Evolutionary conservation across 2,888 invertebrate species (phyloP), one percentile per base, ranked within the genome.

Genomic region (Timema cristinae): DNA sequence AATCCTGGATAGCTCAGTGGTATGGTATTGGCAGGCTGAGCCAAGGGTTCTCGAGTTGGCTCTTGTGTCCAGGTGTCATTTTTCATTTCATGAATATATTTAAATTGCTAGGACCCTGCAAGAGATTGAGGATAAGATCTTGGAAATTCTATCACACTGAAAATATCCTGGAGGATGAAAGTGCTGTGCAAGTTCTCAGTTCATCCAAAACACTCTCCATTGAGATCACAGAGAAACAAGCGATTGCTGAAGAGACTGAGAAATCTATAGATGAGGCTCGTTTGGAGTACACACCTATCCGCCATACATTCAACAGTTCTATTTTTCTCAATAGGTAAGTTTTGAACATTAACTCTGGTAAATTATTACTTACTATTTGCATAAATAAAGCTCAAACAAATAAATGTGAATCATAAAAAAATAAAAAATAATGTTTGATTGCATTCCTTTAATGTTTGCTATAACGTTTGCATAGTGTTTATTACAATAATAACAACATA

Each of bases 161-260:
- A 77, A 92, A 92, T 80, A 91, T 94, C 77, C 83, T 97, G 69
- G 97, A 97, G 82, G 95, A 97, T 80, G 97, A 97, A 82, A 93
- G 91, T 63, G 96, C 95, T 47, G 94, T 97, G 7, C 85, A 91
- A 83, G 88, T 96, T 76, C 83, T 97, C 70, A 95, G 95, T 79
- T 93, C 95, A 0, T 96, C 97, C 0, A 97, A 97, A 83, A 87
- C 88, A 9, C 86, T 96, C 70, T 90, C 96, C 0, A 94, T 96
- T 81, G 97, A 97, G 79, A 97, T 97, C 72, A 91, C 90, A 78
- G 90, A 92, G 75, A 97, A 97, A 81, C 97, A 97, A 83, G 89
- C 91, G 72, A 89, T 93, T 48, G 94, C 96, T 0, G 93, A 93
- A 84, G 88, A 91, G 56, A 97, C 97, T 0, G 97, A 97, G 81